These are phyloP conservation scores for Bombyx huttoni DNA, from an alignment of 2,888 invertebrate species.

Conservation along the genomic window DNA sequence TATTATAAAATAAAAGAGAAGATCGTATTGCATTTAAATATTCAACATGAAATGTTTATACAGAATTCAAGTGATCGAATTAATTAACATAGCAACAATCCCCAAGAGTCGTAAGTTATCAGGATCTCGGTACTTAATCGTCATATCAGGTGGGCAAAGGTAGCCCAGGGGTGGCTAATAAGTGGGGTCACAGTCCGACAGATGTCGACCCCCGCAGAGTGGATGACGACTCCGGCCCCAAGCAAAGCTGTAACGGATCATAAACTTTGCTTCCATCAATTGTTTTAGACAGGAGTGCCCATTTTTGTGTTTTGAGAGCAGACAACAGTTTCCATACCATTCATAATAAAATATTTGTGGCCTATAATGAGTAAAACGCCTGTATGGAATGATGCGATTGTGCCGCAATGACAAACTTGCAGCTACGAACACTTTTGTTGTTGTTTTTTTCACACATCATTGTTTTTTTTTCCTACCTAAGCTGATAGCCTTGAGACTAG, in stretches of 20 bases:
- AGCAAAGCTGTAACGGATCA: conserved; percentile 24
- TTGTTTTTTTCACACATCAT: no score
- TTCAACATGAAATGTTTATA: no score
- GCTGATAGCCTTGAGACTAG: no score
- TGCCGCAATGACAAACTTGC: no score
- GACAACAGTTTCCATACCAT: neutral
- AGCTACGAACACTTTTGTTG: no score
- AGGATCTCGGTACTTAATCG: conserved; percentile 6
- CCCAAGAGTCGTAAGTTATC: conserved; percentile 3
- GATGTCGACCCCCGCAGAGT: conserved; percentile 64
- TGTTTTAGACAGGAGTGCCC: conserved; percentile 8
- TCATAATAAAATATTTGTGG: no score
- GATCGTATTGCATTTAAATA: no score
- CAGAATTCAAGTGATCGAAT: neutral
- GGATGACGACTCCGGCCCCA: conserved; percentile 43
- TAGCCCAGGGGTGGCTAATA: conserved; percentile 1
- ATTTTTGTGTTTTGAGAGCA: neutral
- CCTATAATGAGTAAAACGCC: no score
- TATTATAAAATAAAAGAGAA: no score
- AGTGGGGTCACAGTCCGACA: conserved; percentile 38
- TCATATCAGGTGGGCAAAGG: conserved; percentile 22
- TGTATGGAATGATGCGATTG: no score
- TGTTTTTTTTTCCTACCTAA: no score
- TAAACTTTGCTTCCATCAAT: conserved; percentile 36
- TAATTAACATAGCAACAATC: neutral